Percentiles rank a stretch among this genome's conserved stretches.
These are phyloP conservation scores for Ooceraea biroi DNA, from an alignment of 1,140 invertebrate genomes.

Conservation along the genomic window DNA sequence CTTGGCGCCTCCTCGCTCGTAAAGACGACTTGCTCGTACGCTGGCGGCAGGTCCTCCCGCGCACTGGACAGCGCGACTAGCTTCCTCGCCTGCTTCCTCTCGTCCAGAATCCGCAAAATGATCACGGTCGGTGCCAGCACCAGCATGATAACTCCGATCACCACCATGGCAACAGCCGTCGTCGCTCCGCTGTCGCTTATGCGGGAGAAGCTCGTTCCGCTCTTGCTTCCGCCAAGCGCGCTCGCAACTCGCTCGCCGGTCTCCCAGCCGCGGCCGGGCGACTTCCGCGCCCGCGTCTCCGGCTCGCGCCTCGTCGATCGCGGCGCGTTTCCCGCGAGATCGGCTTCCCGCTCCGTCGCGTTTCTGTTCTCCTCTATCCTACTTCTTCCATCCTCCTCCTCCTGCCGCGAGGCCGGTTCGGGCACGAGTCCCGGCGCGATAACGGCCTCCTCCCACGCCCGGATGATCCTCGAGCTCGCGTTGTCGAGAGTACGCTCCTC, in stretches of 20 bases:
- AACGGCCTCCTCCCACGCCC: no score
- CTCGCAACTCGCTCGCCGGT: background rate
- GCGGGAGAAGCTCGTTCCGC: conserved; percentile 56
- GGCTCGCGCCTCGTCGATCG: background rate
- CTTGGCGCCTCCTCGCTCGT: conserved; percentile 77
- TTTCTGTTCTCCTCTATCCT: no score
- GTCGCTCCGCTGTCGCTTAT: conserved; percentile 71
- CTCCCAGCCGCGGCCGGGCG: background rate
- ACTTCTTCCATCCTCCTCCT: background rate
- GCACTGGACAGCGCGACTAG: conserved; percentile 33
- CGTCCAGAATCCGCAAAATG: conserved; percentile 72
- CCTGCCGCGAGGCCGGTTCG: background rate
- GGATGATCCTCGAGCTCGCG: background rate
- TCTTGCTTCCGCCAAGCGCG: conserved; percentile 19
- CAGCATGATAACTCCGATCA: conserved; percentile 77
- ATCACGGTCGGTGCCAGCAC: conserved; percentile 76
- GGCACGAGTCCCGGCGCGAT: background rate
- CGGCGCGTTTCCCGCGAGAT: background rate
- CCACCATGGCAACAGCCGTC: conserved; percentile 76
- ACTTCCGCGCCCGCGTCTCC: background rate
- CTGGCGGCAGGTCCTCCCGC: conserved; percentile 74
- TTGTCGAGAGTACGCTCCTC: background rate
- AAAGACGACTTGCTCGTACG: conserved; percentile 77
- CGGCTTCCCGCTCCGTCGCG: background rate
- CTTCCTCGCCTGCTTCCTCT: conserved; percentile 72